Evolutionary conservation across 2,797 vertebrate genomes (phyloP), one percentile per base, ranked within the genome.

Genomic region (Falco columbarius): DNA sequence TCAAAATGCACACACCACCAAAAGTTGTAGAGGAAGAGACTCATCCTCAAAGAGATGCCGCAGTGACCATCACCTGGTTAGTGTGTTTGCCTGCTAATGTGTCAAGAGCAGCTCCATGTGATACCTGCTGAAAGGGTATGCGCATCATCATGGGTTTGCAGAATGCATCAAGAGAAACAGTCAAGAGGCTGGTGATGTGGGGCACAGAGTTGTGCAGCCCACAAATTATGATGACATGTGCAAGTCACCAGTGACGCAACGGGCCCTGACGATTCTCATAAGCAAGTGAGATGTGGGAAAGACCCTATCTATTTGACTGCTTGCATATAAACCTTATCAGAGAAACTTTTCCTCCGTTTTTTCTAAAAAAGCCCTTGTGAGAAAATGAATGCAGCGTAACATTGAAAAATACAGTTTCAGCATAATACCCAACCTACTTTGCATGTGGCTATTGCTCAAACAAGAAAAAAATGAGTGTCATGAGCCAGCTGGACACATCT

Each of bases 401-500:
- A 17, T 2, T 38, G 42, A 51, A 89, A 94, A 90, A 86, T 21
- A 63, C 0, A 0, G 26, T 76, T 93, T 85, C 74, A 81, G 42
- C 61, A 51, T 38, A 81, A 61, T 36, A 70, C 14, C 10, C 63
- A 92, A 52, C 26, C 22, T 12, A 42, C 23, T 97, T 73, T 54
- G 42, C 47, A 74, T 42, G 66, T 2, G 6, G 23, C 66, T 84
- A 27, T 74, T 84, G 51, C 65, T 90, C 62, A 84, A 66, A 81
- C 32, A 62, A 96, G 82, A 82, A 88, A 71, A 91, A 91, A 92
- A 86, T 0, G 0, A 66, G 30, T 94, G 94, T 68, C 92, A 56
- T 14, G 47, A 96, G 91, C 94, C 93, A 95, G 91, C 74, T 97
- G 93, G 93, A 90, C 94, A 86, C 47, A 68, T 81, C 82, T 86